phyloP scores from a whole-genome alignment of 2,888 invertebrate genomes.

The Gandaritis pyraliata region DNA sequence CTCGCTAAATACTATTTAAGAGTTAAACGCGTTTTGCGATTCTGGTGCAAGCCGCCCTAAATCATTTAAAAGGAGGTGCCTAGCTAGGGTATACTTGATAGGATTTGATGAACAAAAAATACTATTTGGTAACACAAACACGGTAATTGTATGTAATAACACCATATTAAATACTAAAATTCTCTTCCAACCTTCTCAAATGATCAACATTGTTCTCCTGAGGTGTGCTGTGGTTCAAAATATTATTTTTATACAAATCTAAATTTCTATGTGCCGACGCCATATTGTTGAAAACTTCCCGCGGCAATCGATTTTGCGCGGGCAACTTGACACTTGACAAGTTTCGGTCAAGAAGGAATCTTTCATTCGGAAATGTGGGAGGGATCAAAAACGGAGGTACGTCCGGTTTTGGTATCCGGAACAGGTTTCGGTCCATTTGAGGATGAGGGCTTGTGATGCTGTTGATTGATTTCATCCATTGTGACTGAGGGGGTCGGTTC shows the following conservation, averaged over 20 bases:
- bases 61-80: too few relatives aligned
- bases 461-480: conserved; percentile 75
- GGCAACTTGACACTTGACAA: conserved; percentile 68
- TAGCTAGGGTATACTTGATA: too few relatives aligned
- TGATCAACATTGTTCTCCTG: conserved; percentile 75
- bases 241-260: conserved; percentile 77
- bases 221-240: conserved; percentile 67
- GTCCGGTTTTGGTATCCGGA: conserved; percentile 70
- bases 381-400: conserved; percentile 61
- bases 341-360: conserved; percentile 61
- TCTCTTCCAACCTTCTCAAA: conserved; percentile 78
- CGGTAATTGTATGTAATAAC: not conserved
- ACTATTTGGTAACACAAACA: not conserved
- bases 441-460: conserved; percentile 56
- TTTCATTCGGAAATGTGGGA: conserved; percentile 58
- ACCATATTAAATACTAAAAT: conserved; percentile 73
- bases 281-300: conserved; percentile 76
- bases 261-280: conserved; percentile 67
- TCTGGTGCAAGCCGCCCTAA: too few relatives aligned
- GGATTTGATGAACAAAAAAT: too few relatives aligned
- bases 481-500: conserved; percentile 75
- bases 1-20: too few relatives aligned
- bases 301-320: conserved; percentile 68
- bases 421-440: conserved; percentile 63
- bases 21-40: too few relatives aligned